phyloP scores from a whole-genome alignment of 2,888 invertebrate genomes.

The Itoplectis maculator region DNA sequence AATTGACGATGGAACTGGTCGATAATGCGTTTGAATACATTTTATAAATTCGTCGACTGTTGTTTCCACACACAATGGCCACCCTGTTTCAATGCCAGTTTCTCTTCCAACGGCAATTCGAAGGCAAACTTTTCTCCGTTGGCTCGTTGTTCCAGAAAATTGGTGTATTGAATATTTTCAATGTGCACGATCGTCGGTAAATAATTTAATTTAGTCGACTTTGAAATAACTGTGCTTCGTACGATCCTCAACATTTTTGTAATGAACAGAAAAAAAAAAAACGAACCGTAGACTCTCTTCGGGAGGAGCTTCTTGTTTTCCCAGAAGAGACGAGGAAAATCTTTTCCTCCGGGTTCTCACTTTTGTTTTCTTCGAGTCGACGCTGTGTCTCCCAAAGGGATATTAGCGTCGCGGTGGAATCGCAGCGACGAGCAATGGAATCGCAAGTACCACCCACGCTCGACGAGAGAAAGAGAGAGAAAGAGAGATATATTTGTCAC shows the following conservation, averaged over 20 bases:
- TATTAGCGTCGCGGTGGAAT: conserved; percentile 23
- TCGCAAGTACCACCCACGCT: conserved; percentile 1
- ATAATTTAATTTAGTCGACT: too few species aligned
- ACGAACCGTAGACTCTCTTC: too few species aligned
- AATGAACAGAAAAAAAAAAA: too few species aligned
- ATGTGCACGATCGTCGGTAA: too few species aligned
- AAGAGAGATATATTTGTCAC: conserved; percentile 25
- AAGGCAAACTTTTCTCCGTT: too few species aligned
- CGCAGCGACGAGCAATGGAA: neutral
- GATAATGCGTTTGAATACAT: conserved; percentile 3
- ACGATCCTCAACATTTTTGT: too few species aligned
- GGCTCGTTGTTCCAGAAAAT: too few species aligned
- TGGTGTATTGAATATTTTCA: too few species aligned
- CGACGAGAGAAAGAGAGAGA: too few species aligned
- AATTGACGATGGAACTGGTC: neutral
- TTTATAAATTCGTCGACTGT: neutral
- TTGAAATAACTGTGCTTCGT: too few species aligned
- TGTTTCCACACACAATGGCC: neutral
- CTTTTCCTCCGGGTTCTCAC: neutral
- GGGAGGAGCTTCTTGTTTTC: neutral
- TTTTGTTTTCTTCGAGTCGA: neutral
- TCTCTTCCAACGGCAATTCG: too few species aligned
- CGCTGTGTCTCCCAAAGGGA: neutral
- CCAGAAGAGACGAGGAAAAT: neutral
- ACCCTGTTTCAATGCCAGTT: too few species aligned